Evolutionary conservation across 2,113 vertebrate species (phyloP), one percentile per base, ranked within the genome.

Genomic region (Zosterops lateralis): DNA sequence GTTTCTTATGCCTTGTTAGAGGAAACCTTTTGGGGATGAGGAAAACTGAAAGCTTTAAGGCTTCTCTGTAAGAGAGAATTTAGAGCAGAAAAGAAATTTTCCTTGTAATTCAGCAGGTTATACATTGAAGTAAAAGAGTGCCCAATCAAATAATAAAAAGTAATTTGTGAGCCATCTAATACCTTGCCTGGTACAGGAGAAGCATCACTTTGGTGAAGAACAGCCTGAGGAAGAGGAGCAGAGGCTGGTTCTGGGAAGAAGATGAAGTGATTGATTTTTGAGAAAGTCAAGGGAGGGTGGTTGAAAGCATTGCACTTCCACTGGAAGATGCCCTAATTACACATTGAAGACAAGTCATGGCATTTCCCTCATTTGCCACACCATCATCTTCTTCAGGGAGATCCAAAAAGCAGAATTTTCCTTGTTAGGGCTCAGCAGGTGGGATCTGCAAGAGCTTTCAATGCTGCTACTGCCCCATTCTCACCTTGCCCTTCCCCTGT

Each of bases 51-150:
- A 89, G 44, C 42, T 67, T 89, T 81, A 67, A 67, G 32, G 28
- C 48, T 84, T 31, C 11, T 14, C 24, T 57, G 8, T 25, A 32
- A 78, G 60, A 74, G 31, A 74, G n/a, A 57, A 60, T 65, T 72
- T 56, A 87, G 53, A 73, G 19, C 42, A 78, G 53, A 89, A 78
- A 82, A 81, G 31, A 77, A 6, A 31, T 76, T 68, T 58, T 42
- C 40, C n/a, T 47, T 56, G 42, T 79, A 50, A 87, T 87, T 96
- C 74, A 54, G 66, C 36, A 76, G 70, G 32, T 61, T 57, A 29
- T n/a, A 21, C 28, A 17, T 40, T 42, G 64, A 94, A 85, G 60
- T 38, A 28, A 68, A 77, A 68, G 36, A 14, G 14, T 54, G 31
- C 5, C 31, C 4, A 57, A 57, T 42, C 44, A 76, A 68, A 83